Base-by-base conservation (phyloP, 1,140 invertebrate genomes). In the Tetragonula clypearis region DNA sequence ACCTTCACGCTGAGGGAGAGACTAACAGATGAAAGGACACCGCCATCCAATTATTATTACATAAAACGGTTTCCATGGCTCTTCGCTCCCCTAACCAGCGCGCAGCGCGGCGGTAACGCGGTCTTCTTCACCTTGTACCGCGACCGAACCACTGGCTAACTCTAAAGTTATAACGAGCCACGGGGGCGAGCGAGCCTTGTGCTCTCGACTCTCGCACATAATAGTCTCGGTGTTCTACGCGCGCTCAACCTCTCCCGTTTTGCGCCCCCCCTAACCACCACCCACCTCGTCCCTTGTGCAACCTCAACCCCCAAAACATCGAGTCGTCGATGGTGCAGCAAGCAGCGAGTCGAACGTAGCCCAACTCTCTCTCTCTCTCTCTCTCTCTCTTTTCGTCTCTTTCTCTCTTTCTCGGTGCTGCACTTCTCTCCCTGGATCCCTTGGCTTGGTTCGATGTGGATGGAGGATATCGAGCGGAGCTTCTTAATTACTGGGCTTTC, bases 41-140 rank as follows among this genome's bases (percentile, higher is more conserved):
- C 93, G 93, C 91, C 92, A 92, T 94, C 94, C 94, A 94, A 94
- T 94, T 94, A 94, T 92, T 92, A 93, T 94, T 93, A 93, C 91
- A 92, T 94, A 92, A 94, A 93, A 94, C 90, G 90, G 81, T 91
- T 91, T 91, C 90, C 87, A 90, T 69, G 76, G 91, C 90, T 87
- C 91, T 90, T 83, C 75, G 77, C 86, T 88, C 86, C 77, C 85
- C 77, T 84, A 87, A 84, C 87, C 81, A 83, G 62, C 84, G 68
- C 76, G 53, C 81, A 83, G 62, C 84, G 68, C 76, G 53, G 56
- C 83, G 73, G 74, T 35, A 30, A 72, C 90, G 82, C 79, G 74
- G 87, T 91, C 90, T 89, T 92, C 92, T 93, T 93, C 90, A 91
- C 90, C 92, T 92, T 93, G 81, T 84, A 85, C 82, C 87, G 87